These are phyloP conservation scores for Thumatha senex DNA, from an alignment of 2,888 invertebrate genomes.

Conservation along the genomic window DNA sequence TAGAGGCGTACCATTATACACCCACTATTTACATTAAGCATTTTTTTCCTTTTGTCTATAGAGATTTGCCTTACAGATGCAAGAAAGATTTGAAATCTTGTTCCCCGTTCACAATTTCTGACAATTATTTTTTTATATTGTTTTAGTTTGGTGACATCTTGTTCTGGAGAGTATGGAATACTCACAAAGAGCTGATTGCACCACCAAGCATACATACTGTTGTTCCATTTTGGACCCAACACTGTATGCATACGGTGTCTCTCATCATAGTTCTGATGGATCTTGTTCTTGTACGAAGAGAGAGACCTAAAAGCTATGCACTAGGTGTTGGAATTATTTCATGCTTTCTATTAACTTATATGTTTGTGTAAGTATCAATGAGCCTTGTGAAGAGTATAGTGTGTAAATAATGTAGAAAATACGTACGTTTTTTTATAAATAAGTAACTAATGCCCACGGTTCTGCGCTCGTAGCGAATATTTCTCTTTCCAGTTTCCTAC, in stretches of 20 bases:
- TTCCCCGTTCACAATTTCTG: no score
- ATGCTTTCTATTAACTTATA: constrained; percentile 47
- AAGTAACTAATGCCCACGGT: no score
- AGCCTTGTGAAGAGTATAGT: no score
- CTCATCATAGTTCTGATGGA: constrained; percentile 57
- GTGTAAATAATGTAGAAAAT: no score
- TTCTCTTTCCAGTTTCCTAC: no score
- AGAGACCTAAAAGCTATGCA: constrained; percentile 50
- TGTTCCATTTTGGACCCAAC: constrained; percentile 66
- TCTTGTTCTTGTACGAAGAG: constrained; percentile 54
- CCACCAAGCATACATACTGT: constrained; percentile 52
- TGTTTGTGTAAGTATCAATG: constrained; percentile 52
- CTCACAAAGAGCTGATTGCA: constrained; percentile 55
- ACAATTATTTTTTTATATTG: constrained; percentile 1
- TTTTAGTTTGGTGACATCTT: constrained; percentile 68
- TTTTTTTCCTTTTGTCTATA: no score
- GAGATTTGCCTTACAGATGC: no score
- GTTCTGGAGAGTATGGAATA: constrained; percentile 70
- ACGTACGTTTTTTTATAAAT: no score
- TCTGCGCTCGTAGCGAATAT: no score
- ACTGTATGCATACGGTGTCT: constrained; percentile 68
- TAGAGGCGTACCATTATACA: no score
- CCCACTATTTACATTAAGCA: no score
- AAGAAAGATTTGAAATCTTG: no score
- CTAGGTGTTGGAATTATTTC: constrained; percentile 45